Evolutionary conservation across 2,888 invertebrate genomes (phyloP).

Genomic region (Epirrhoe tristata): DNA sequence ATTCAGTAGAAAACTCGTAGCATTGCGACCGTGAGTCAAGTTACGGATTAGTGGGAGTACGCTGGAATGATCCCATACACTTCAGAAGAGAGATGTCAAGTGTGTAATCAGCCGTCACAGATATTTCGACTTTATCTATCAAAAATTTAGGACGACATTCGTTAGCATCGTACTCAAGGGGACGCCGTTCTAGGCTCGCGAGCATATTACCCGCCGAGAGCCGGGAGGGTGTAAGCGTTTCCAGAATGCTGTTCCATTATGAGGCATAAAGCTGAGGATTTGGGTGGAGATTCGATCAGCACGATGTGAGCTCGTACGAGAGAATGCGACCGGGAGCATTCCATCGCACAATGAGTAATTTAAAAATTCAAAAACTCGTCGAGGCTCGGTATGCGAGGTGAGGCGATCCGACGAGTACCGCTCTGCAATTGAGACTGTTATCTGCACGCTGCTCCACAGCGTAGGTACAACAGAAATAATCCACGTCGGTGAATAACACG

Average conservation of each 20-base stretch:
- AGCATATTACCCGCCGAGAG: conserved; percentile 57
- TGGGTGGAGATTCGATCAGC: conserved; percentile 72
- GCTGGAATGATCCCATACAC: conserved; percentile 63
- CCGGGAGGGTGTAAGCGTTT: conserved; percentile 57
- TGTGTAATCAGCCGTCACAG: conserved; percentile 61
- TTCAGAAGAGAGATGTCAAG: conserved; percentile 64
- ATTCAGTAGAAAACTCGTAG: conserved; percentile 48
- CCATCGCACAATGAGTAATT: conserved; percentile 86
- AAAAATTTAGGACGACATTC: conserved; percentile 82
- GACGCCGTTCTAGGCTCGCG: conserved; percentile 76
- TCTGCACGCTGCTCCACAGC: conserved; percentile 66
- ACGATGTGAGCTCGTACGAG: conserved; percentile 54
- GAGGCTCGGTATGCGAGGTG: conserved; percentile 74
- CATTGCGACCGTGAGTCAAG: conserved; percentile 64
- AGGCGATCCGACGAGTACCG: conserved; percentile 76
- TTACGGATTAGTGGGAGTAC: conserved; percentile 74
- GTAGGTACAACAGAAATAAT: conserved; percentile 57
- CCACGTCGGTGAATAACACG: conserved; percentile 64
- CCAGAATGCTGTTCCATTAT: conserved; percentile 59
- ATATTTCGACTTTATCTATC: conserved; percentile 78
- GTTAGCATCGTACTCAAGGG: conserved; percentile 76
- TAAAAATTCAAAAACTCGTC: conserved; percentile 86
- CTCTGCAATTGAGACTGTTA: conserved; percentile 82
- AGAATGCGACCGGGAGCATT: conserved; percentile 73
- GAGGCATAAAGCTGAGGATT: conserved; percentile 64